These are phyloP conservation scores for Atrichornis clamosus DNA, from an alignment of 2,113 vertebrate species.

Conservation along the genomic window DNA sequence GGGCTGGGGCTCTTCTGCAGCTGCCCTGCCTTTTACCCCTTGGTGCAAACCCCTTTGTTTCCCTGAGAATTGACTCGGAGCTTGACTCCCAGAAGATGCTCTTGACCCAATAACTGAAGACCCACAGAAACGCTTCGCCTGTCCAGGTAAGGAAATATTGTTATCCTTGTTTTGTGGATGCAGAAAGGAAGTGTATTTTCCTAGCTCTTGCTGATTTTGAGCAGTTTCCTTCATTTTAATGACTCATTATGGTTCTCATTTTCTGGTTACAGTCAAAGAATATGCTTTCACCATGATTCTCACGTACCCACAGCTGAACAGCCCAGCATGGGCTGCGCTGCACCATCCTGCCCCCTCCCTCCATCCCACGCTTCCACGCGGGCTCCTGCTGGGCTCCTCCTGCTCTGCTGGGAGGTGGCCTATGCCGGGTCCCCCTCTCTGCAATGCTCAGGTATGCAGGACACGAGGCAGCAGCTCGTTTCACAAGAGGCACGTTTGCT, in stretches of 20 bases:
- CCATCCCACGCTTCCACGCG: fast-evolving
- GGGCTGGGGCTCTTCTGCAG: neutral
- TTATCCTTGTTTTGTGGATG: neutral
- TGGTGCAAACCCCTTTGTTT: neutral
- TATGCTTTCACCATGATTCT: neutral
- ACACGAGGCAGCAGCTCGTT: neutral
- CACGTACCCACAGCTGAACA: neutral
- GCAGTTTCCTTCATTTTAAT: neutral
- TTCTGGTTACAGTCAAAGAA: neutral
- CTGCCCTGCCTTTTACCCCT: neutral
- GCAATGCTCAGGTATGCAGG: fast-evolving
- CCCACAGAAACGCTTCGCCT: neutral
- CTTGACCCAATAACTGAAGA: neutral
- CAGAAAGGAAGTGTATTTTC: neutral
- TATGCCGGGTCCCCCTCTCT: fast-evolving
- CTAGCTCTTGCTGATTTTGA: neutral
- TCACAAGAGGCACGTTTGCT: fast-evolving
- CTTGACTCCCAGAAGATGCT: neutral
- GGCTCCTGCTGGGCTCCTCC: neutral
- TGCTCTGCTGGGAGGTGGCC: neutral
- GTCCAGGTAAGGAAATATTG: neutral
- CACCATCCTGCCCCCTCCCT: neutral
- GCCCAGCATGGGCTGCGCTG: neutral
- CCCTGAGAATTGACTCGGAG: neutral
- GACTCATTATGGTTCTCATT: neutral